phyloP scores from a whole-genome alignment of 2,797 vertebrate species.

The Epinephelus coioides region DNA sequence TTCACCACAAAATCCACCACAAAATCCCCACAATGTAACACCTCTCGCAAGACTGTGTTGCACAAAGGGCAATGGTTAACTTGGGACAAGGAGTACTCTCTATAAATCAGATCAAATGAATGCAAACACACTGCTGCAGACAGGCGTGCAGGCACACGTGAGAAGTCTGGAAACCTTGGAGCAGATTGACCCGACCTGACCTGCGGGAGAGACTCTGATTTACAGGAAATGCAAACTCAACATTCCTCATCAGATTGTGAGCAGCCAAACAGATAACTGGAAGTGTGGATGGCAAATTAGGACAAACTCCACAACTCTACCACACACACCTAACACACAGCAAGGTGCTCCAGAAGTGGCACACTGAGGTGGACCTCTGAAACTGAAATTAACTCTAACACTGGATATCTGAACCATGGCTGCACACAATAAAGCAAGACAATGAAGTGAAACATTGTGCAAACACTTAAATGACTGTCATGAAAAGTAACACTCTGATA shows the following conservation, averaged over 20 bases:
- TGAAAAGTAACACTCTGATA: slow-evolving; percentile 9
- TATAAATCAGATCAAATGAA: slow-evolving; percentile 51
- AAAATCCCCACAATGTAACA: not conserved
- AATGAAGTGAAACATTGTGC: not conserved
- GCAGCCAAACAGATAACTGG: slow-evolving; percentile 40
- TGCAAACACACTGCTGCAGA: slow-evolving; percentile 52
- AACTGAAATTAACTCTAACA: not conserved
- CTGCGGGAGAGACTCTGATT: slow-evolving; percentile 43
- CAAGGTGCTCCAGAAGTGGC: not conserved
- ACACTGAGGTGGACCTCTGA: not conserved
- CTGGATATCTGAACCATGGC: not conserved
- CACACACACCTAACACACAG: slow-evolving; percentile 38
- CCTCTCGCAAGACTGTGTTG: not conserved
- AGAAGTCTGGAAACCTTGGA: slow-evolving; percentile 42
- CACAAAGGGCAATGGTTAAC: not conserved
- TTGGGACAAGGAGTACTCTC: slow-evolving; percentile 19
- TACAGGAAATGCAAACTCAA: slow-evolving; percentile 71
- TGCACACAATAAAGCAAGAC: not conserved
- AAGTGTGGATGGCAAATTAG: slow-evolving; percentile 5
- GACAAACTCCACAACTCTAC: slow-evolving; percentile 37
- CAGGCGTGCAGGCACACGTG: slow-evolving; percentile 57
- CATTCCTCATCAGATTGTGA: slow-evolving; percentile 55
- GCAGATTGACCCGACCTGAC: slow-evolving; percentile 39
- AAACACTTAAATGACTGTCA: slow-evolving; percentile 11
- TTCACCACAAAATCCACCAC: not conserved